phyloP scores from a whole-genome alignment of 1,140 invertebrate species.

The Octopus bimaculoides region DNA sequence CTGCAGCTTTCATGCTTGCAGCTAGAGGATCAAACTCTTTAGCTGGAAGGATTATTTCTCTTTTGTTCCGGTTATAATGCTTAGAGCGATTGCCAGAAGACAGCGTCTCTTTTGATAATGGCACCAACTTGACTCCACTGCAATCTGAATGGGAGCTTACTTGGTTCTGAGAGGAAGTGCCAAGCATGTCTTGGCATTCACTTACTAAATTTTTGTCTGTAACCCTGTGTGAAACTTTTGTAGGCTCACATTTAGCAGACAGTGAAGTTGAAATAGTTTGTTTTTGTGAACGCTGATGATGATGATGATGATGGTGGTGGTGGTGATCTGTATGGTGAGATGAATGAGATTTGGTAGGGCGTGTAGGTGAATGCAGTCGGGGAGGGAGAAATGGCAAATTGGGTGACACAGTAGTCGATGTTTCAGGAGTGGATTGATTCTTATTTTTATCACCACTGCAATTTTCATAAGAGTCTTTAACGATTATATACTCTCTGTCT shows the following conservation, averaged over 20 bases:
- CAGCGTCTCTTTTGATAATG: background rate
- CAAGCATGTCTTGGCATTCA: background rate
- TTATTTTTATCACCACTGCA: background rate
- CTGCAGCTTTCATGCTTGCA: background rate
- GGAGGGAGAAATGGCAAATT: background rate
- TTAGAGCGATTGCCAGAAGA: background rate
- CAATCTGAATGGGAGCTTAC: slow-evolving; percentile 1
- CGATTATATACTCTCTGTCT: background rate
- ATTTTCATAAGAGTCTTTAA: background rate
- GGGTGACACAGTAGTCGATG: too few species aligned
- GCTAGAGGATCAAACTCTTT: background rate
- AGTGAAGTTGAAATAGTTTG: background rate
- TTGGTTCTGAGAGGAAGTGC: background rate
- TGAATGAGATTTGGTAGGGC: background rate
- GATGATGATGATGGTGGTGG: background rate
- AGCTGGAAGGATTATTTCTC: slow-evolving; percentile 4
- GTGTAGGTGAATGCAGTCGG: background rate
- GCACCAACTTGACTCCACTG: background rate
- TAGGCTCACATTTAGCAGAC: background rate
- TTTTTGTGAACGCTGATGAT: background rate
- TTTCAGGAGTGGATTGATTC: background rate
- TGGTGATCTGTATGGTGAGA: background rate
- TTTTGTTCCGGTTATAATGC: background rate
- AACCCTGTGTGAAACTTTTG: background rate
- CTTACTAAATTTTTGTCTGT: background rate